Conservation (phyloP, 2,888 invertebrate genomes). For the Philaethria dido region DNA sequence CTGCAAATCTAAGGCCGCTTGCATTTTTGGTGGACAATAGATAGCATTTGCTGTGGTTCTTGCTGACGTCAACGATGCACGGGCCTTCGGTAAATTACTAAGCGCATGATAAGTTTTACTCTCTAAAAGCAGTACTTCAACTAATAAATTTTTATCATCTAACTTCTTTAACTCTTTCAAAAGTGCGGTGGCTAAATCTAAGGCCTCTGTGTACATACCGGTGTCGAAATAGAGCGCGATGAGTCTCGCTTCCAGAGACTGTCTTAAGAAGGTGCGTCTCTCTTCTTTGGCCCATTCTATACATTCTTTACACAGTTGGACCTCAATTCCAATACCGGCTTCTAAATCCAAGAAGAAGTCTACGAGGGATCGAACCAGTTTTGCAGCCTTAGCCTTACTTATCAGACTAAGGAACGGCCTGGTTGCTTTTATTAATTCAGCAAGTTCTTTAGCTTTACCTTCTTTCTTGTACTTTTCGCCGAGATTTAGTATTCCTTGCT, state of each 20-base stretch:
- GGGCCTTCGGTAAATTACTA: constrained; percentile 97
- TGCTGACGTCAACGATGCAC: constrained; percentile 98
- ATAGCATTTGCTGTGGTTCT: constrained; percentile 99
- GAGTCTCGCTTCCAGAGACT: constrained; percentile 96
- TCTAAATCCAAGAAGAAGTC: constrained; percentile 99
- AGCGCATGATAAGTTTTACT: constrained; percentile 99
- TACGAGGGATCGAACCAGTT: constrained; percentile 97
- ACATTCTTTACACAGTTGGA: constrained; percentile 97
- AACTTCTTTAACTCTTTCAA: constrained; percentile 98
- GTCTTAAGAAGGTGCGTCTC: constrained; percentile 97
- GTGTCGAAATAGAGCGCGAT: constrained; percentile 98
- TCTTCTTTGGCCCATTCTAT: constrained; percentile 99
- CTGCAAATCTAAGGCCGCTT: constrained; percentile 98
- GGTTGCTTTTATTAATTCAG: constrained; percentile 96
- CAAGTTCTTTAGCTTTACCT: constrained; percentile 95
- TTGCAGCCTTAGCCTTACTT: constrained; percentile 99
- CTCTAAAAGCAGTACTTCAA: constrained; percentile 98
- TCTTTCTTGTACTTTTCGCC: constrained; percentile 96
- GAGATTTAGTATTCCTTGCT: constrained; percentile 96
- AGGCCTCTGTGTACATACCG: constrained; percentile 93
- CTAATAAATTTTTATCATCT: constrained; percentile 99
- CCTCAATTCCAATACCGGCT: constrained; percentile 97
- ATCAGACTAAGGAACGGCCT: constrained; percentile 97
- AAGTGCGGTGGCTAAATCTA: constrained; percentile 92
- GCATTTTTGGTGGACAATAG: constrained; percentile 99